phyloP scores from a whole-genome alignment of 2,113 vertebrate species.

The Ctenomys sociabilis region DNA sequence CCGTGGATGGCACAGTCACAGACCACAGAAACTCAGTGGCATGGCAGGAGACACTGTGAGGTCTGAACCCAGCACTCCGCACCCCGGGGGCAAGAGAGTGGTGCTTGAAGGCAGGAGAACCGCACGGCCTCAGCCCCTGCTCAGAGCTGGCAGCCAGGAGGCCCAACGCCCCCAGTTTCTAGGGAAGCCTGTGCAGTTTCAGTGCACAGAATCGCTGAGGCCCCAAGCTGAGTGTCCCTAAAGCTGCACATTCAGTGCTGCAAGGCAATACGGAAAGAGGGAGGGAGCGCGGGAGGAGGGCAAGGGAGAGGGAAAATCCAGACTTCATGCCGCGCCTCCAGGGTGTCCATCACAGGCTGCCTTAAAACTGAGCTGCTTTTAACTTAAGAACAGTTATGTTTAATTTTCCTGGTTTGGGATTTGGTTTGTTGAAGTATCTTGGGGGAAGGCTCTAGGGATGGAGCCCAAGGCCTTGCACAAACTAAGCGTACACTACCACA shows the following conservation, averaged over 20 bases:
- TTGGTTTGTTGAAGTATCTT: background rate
- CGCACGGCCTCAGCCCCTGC: background rate
- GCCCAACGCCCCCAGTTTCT: background rate
- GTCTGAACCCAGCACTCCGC: background rate
- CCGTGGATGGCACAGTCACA: background rate
- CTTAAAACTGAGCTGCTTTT: background rate
- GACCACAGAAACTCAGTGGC: background rate
- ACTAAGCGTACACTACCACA: background rate
- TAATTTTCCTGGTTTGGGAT: background rate
- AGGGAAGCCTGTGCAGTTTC: fast-evolving
- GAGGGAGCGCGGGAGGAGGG: no score
- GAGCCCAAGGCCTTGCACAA: background rate
- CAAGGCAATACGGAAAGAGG: background rate
- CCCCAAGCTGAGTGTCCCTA: background rate
- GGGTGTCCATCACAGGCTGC: background rate
- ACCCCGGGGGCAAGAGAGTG: fast-evolving
- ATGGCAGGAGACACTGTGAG: fast-evolving
- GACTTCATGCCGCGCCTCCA: background rate
- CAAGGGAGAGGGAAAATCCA: background rate
- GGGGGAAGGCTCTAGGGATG: background rate
- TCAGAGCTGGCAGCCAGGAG: background rate
- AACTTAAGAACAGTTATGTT: background rate
- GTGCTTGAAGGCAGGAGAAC: background rate
- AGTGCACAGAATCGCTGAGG: background rate
- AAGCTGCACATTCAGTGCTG: background rate